Base-by-base conservation (phyloP, 2,888 invertebrate genomes). In the Aleiodes testaceus region DNA sequence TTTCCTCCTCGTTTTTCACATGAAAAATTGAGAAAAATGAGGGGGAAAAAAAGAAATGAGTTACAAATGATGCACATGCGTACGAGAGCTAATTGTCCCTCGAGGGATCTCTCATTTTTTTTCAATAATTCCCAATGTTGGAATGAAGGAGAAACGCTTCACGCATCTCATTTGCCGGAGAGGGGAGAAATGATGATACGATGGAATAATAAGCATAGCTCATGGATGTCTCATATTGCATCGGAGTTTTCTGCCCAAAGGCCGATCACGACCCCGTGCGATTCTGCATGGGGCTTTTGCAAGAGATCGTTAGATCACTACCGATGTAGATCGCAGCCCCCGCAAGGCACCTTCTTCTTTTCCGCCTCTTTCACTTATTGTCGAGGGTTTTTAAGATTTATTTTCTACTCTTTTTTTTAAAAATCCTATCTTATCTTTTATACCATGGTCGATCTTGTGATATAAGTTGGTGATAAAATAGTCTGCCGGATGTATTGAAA, bases 241-340 rank as follows among this genome's bases (percentile, higher is more conserved):
- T 80, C 80, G 83, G 78, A 78, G 80, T 77, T 77, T 72, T 79
- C 77, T 81, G 79, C 79, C 83, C 81, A 79, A 81, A 81, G 84
- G 83, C 83, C 79, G 82, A 84, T 84, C 84, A 84, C 84, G 84
- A 84, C 82, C 82, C 74, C 74, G 75, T 77, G 75, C 75, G 76
- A 79, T 63, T 6, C 12, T 45, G 45, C 45, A 47, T 63, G 44
- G 20, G 36, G 20, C 75, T 80, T 74, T 71, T 73, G 79, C 77
- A 78, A 78, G 77, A 79, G 82, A 82, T 82, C 82, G 82, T 79
- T 82, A 82, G 82, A 82, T 82, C 82, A 82, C 82, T 82, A 82
- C 82, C 80, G 83, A 81, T 84, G 83, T 83, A 81, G 82, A 84
- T 84, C 83, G 80, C 55, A 66, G 59, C 68, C 42, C 63, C 69